Evolutionary conservation across 2,113 vertebrate species (phyloP), one percentile per base, ranked within the genome.

Genomic region (Penelope pileata): DNA sequence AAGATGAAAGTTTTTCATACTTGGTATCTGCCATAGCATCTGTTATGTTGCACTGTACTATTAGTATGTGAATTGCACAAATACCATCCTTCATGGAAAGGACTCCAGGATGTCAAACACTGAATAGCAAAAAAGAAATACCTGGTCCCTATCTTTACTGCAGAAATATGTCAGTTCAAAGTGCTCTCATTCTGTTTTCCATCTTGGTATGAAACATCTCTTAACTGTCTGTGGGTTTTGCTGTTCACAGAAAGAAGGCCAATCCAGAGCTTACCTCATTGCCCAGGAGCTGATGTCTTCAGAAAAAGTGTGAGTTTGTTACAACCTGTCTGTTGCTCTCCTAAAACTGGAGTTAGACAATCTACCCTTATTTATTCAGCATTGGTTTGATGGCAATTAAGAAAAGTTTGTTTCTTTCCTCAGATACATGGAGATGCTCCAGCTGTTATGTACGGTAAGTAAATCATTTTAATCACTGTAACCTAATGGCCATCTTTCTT

Each of bases 371-470:
- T 77, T 88, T 72, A 88, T 90, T 93, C 79, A 40, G 2, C 42
- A 68, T 45, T 92, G 24, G 5, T 82, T 85, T 89, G 45, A 86
- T 4, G 7, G 74, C 83, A 93, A 72, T 92, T 96, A 96, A 97
- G 90, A 66, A 74, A 58, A 62, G 60, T 95, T 91, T 95, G 51
- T 98, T 50, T 98, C 54, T 97, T 94, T 96, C 68, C 96, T 50
- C 97, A 99, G 99, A 81, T 99, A 99, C 2, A 98, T 99, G 92
- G 98, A 99, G 95, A 98, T 97, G 87, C 98, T 99, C 77, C 98
- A 98, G 95, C 97, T 97, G 86, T 97, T 99, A 58, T 59, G 93
- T 86, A 97, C 93, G 94, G 99, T 99, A 96, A 98, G 98, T 97
- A 83, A 73, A 89, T 91, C 23, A 67, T 89, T 97, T 96, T 70